Conservation (phyloP, 2,797 vertebrate genomes). For the Poeciliopsis infans region DNA sequence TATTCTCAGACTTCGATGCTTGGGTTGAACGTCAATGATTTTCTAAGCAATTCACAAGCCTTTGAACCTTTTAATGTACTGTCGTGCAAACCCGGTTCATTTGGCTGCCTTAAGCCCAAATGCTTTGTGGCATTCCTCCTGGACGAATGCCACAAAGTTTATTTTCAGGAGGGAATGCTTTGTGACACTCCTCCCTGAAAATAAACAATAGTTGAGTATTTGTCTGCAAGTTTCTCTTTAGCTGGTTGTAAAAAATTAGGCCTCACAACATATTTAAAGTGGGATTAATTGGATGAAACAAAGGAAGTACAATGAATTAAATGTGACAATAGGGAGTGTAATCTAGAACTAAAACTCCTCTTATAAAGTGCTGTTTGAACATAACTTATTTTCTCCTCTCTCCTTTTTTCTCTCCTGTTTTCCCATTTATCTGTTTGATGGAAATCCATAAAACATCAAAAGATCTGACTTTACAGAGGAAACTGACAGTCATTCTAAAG, state of each 20-base stretch:
- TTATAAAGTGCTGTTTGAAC: not conserved
- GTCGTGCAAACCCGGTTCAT: not conserved
- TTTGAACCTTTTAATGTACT: not conserved
- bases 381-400: not conserved
- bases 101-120: not conserved
- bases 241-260: not conserved
- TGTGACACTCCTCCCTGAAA: not conserved
- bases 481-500: not conserved
- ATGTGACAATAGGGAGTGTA: not conserved
- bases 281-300: not conserved
- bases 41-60: not conserved
- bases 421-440: not conserved
- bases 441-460: not conserved
- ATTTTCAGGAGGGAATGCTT: too few relatives aligned
- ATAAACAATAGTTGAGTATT: not conserved
- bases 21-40: not conserved
- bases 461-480: not conserved
- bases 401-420: not conserved
- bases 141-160: too few relatives aligned
- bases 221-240: not conserved
- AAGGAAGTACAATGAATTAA: not conserved
- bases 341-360: not conserved
- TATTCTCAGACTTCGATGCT: slow-evolving; percentile 1
- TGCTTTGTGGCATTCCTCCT: not conserved
- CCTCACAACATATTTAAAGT: not conserved